Evolutionary conservation across 1,140 invertebrate species (phyloP), one percentile per base, ranked within the genome.

Genomic region (Aphaenogaster ashmeadi): DNA sequence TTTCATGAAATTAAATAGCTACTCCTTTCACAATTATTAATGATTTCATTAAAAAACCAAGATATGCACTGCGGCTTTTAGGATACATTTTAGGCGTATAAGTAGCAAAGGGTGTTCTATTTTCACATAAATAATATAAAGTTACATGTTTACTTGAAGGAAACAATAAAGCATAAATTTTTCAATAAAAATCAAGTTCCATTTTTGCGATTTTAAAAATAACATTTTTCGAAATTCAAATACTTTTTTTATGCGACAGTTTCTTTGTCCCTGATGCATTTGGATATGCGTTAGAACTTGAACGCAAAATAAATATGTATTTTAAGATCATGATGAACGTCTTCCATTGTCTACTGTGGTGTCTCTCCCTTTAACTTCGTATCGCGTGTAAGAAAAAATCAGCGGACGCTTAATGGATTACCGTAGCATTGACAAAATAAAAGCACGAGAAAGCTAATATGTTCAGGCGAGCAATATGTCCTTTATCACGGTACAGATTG

Each of bases 391-490:
- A 79, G 50, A 33, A 18, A 66, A 11, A 52, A 52, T 50, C 44
- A 52, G 58, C 5, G 27, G 41, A 13, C 47, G n/a, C 8, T 69
- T 77, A 41, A 85, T 77, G 71, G 67, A 84, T 84, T 9, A 13
- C 50, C 36, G 21, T 47, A 18, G 7, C 7, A 8, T 13, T 44
- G 52, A 85, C 38, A 41, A 18, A 67, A 21, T 21, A 21, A 87
- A 75, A 54, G 41, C 64, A 21, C 50, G 33, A 15, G 44, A 79
- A n/a, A 50, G 75, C 62, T 47, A 86, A 78, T 79, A 58, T 58
- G 52, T 66, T 33, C 7, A 7, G 7, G 15, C 7, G 21, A 56
- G 67, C 54, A 50, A 67, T 71, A 41, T 64, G 72, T 86, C 41
- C 44, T 66, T 58, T 62, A 27, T 72, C 50, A 66, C 15, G 36